A percentile compares a stretch with the other conserved stretches of the same genome.
phyloP scores from a whole-genome alignment of 2,888 invertebrate genomes.

The Cremastinae sp. region DNA sequence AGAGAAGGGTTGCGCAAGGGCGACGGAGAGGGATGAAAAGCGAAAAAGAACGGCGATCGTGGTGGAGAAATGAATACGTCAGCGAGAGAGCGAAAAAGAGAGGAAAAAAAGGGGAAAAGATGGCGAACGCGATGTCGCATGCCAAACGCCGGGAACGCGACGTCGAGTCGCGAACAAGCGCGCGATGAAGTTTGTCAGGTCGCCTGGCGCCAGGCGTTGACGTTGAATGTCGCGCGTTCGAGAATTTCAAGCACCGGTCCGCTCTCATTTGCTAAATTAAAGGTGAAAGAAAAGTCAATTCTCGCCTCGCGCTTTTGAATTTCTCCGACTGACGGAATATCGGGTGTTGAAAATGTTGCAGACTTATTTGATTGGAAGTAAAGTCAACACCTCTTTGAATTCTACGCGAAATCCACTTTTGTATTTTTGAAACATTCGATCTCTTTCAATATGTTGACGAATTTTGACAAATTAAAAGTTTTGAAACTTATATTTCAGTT shows the following conservation, averaged over 20 bases:
- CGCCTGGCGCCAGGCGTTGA: constrained; percentile 22
- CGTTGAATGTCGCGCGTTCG: background rate
- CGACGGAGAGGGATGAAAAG: constrained; percentile 18
- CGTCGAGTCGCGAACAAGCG: constrained; percentile 21
- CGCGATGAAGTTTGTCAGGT: constrained; percentile 38
- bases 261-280: background rate
- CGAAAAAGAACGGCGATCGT: constrained; percentile 42
- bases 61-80: constrained; percentile 70
- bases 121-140: constrained; percentile 40
- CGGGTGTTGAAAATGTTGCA: no score
- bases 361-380: no score
- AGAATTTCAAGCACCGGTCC: constrained; percentile 10
- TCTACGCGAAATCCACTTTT: no score
- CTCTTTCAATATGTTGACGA: no score
- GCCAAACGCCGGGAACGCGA: constrained; percentile 35
- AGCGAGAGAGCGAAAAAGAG: constrained; percentile 55
- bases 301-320: no score
- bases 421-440: no score
- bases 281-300: no score
- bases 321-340: no score
- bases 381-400: no score
- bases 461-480: no score
- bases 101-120: background rate
- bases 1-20: no score
- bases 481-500: no score